Percentiles rank a stretch among this genome's conserved stretches.
Conservation (phyloP, 2,113 vertebrate species). For the Willisornis vidua region DNA sequence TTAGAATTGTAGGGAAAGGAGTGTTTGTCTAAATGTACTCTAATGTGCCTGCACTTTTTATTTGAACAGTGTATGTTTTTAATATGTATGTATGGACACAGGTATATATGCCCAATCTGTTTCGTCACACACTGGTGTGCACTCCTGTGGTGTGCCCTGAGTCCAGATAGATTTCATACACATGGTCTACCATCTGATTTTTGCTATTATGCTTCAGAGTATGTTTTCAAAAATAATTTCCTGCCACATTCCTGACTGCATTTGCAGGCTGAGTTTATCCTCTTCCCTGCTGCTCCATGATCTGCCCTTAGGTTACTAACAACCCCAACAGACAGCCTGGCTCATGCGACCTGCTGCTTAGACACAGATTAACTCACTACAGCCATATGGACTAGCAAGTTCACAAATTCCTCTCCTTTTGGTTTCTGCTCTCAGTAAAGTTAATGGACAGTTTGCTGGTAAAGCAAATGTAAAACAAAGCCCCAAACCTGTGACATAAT, state of each 20-base stretch:
- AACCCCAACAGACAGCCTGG: constrained; percentile 82
- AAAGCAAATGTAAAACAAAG: constrained; percentile 46
- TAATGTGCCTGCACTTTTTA: background rate
- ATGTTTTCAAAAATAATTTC: constrained; percentile 82
- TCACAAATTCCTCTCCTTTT: constrained; percentile 81
- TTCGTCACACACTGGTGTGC: background rate
- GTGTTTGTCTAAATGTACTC: background rate
- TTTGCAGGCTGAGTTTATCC: constrained; percentile 79
- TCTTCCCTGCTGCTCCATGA: constrained; percentile 82
- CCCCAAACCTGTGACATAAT: constrained; percentile 66
- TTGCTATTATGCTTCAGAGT: constrained; percentile 72
- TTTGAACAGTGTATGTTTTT: background rate
- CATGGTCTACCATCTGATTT: constrained; percentile 50
- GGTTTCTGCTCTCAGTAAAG: constrained; percentile 66
- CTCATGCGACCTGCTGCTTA: constrained; percentile 80
- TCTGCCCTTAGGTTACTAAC: constrained; percentile 82
- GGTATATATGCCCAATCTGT: background rate
- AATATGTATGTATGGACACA: background rate
- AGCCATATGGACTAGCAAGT: constrained; percentile 81
- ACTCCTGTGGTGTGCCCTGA: background rate
- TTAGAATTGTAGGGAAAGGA: background rate
- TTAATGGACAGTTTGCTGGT: constrained; percentile 70
- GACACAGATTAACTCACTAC: constrained; percentile 78
- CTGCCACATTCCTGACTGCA: constrained; percentile 84
- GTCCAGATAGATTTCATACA: constrained; percentile 38